Evolutionary conservation across 2,113 vertebrate genomes (phyloP).

Genomic region (Tetraodon nigroviridis): DNA sequence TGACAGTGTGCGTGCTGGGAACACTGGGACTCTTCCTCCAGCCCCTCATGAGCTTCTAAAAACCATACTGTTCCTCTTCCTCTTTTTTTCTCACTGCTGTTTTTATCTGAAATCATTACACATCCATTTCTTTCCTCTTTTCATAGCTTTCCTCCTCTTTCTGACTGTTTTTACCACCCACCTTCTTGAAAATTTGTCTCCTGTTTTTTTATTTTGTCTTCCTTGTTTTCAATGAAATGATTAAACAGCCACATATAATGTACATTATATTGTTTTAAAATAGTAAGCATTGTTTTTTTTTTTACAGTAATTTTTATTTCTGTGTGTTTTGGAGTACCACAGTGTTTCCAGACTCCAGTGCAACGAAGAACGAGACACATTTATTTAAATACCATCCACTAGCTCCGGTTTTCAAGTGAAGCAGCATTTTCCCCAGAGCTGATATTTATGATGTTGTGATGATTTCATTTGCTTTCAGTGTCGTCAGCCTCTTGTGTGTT

Average conservation of each 20-base stretch:
- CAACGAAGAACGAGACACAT: conserved; percentile 9
- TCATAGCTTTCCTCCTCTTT: conserved; percentile 4
- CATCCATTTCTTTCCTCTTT: conserved; percentile 9
- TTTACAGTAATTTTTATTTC: conserved; percentile 1
- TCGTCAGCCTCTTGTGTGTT: conserved; percentile 20
- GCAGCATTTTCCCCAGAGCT: too few relatives aligned
- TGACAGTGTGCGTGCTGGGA: conserved; percentile 86
- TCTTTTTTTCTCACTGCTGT: conserved; percentile 4
- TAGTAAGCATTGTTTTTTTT: not conserved
- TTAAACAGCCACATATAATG: conserved; percentile 10
- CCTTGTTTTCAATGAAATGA: too few relatives aligned
- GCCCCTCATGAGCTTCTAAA: conserved; percentile 73
- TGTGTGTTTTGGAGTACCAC: conserved; percentile 14
- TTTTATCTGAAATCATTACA: conserved; percentile 15
- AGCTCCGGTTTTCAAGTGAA: too few relatives aligned
- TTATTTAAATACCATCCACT: not conserved
- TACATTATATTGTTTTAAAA: conserved; percentile 15
- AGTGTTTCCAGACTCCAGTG: conserved; percentile 15
- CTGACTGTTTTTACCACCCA: conserved; percentile 4
- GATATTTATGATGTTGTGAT: too few relatives aligned
- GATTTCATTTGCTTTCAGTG: conserved; percentile 4
- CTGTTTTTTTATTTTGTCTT: not conserved
- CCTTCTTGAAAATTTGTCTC: conserved; percentile 11
- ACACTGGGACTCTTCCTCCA: conserved; percentile 87
- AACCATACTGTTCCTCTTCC: conserved; percentile 19